phyloP scores from a whole-genome alignment of 2,888 invertebrate species.

The Osmoderma eremita region DNA sequence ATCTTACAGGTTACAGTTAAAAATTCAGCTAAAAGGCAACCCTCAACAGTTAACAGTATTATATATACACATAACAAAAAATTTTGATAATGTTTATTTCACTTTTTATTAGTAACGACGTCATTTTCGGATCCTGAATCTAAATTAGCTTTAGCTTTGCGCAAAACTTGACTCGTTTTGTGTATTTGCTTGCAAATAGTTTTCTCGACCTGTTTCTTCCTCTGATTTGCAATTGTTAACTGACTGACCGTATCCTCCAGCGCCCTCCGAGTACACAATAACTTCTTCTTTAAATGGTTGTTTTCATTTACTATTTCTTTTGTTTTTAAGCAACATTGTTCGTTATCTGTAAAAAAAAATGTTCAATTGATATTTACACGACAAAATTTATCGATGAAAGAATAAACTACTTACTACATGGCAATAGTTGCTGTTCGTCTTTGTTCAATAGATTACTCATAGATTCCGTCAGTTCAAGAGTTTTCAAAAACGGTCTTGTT shows the following conservation, averaged over 20 bases:
- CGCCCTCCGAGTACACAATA: conserved; percentile 76
- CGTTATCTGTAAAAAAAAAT: conserved; percentile 50
- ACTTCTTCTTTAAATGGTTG: conserved; percentile 74
- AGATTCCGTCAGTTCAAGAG: conserved; percentile 63
- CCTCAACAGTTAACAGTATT: conserved; percentile 40
- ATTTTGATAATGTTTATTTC: conserved; percentile 53
- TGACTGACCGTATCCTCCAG: conserved; percentile 82
- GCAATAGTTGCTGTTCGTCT: conserved; percentile 47
- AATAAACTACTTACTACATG: conserved; percentile 45
- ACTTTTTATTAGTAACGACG: conserved; percentile 45
- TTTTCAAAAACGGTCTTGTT: conserved; percentile 60
- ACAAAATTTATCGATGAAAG: neutral
- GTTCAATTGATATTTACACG: neutral
- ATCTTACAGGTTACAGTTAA: conserved; percentile 38
- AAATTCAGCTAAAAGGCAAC: conserved; percentile 33
- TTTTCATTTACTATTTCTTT: conserved; percentile 69
- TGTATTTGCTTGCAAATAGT: conserved; percentile 84
- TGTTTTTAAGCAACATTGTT: conserved; percentile 57
- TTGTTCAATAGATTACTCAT: conserved; percentile 61
- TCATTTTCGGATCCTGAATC: conserved; percentile 66
- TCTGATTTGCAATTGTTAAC: conserved; percentile 79
- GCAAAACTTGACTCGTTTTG: conserved; percentile 80
- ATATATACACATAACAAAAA: conserved; percentile 53
- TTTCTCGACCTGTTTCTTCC: conserved; percentile 83
- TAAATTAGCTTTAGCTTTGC: conserved; percentile 79